Percentiles rank a stretch among this genome's conserved stretches.
Conservation (phyloP, 2,113 vertebrate species). For the Prolemur simus region DNA sequence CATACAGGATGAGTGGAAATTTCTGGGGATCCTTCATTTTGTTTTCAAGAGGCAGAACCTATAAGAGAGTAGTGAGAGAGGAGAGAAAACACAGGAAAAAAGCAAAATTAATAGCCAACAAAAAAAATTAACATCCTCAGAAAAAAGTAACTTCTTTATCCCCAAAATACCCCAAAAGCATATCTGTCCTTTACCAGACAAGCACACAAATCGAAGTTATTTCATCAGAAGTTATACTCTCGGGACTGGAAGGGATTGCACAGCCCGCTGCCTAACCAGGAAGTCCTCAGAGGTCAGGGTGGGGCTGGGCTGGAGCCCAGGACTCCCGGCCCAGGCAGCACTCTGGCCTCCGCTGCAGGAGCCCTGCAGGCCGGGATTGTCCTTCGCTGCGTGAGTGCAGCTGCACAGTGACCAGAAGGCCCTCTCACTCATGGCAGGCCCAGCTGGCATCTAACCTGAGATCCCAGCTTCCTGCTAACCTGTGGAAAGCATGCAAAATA, state of each 20-base stretch:
- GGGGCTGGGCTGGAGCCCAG: too few species aligned
- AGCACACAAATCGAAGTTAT: not conserved
- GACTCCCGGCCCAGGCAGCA: not conserved
- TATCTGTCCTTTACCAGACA: not conserved
- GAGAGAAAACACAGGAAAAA: not conserved
- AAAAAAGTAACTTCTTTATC: not conserved
- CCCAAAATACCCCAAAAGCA: not conserved
- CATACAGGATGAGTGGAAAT: slow-evolving; percentile 89
- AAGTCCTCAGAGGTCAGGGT: not conserved
- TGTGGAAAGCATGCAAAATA: not conserved
- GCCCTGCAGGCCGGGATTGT: not conserved
- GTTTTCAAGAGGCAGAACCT: slow-evolving; percentile 98
- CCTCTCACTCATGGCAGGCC: not conserved
- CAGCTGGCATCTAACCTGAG: not conserved
- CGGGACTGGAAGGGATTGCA: not conserved
- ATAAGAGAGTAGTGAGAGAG: not conserved
- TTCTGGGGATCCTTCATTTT: slow-evolving; percentile 94
- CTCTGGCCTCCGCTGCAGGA: not conserved
- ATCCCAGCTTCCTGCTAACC: not conserved
- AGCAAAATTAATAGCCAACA: not conserved
- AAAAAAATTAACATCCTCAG: not conserved
- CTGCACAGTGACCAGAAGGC: not conserved
- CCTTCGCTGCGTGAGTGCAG: not conserved
- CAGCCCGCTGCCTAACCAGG: not conserved
- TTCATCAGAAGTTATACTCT: not conserved